Conservation (phyloP, 2,888 invertebrate genomes). For the Ichneumoninae sp. region DNA sequence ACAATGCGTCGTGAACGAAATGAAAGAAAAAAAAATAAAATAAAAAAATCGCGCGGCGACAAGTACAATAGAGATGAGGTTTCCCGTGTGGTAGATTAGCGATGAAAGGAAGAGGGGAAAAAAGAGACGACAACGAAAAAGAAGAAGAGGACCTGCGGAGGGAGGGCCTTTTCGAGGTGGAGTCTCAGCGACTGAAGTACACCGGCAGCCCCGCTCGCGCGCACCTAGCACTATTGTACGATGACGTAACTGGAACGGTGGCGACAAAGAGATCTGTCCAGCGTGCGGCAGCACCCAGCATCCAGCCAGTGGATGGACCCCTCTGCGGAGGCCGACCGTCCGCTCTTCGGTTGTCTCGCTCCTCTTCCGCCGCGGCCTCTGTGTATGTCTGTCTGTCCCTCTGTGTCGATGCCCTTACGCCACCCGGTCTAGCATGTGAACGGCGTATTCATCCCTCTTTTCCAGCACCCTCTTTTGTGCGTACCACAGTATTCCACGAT, state of each 20-base stretch:
- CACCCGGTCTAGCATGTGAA: constrained; percentile 15
- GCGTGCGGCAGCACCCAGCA: constrained; percentile 31
- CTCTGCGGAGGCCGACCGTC: constrained; percentile 24
- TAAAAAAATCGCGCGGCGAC: not conserved
- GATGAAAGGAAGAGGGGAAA: constrained; percentile 8
- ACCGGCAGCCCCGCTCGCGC: constrained; percentile 1
- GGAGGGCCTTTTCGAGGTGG: constrained; percentile 21
- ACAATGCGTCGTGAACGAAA: not conserved
- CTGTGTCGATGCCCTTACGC: constrained; percentile 17
- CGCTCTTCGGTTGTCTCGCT: constrained; percentile 15
- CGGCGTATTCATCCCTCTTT: constrained; percentile 24
- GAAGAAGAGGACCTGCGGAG: not conserved
- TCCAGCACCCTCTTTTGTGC: constrained; percentile 9
- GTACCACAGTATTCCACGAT: not conserved
- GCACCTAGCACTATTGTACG: constrained; percentile 42
- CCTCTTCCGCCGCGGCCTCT: constrained; percentile 9
- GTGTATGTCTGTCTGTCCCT: constrained; percentile 21
- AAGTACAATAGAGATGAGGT: constrained; percentile 12
- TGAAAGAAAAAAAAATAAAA: not conserved
- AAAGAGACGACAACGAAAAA: constrained; percentile 4
- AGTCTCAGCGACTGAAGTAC: constrained; percentile 16
- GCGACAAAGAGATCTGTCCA: constrained; percentile 51
- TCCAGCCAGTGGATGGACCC: constrained; percentile 20
- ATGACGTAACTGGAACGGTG: constrained; percentile 45
- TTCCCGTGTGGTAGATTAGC: constrained; percentile 11